Conservation (phyloP, 2,113 vertebrate species). For the Mohoua ochrocephala region DNA sequence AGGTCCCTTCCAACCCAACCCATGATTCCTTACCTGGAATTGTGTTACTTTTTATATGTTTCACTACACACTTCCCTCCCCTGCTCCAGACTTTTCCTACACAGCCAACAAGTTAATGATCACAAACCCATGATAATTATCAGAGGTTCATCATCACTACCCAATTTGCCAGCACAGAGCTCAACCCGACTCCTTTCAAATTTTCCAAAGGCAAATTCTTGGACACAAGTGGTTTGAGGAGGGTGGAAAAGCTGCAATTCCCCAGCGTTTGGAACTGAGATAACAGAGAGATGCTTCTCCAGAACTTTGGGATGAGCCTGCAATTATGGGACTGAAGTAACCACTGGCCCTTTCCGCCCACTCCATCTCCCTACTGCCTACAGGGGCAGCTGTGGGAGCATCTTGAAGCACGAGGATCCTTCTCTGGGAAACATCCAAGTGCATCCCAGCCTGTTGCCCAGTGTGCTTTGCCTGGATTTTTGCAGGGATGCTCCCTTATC, state of each 20-base stretch:
- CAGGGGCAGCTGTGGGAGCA: background rate
- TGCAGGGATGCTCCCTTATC: background rate
- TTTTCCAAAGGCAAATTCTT: background rate
- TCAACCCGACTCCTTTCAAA: background rate
- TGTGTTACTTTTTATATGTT: background rate
- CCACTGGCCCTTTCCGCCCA: background rate
- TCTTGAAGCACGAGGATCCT: background rate
- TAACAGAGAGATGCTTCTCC: background rate
- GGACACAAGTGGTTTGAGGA: background rate
- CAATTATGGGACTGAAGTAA: background rate
- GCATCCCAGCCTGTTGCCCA: background rate
- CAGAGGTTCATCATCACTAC: background rate
- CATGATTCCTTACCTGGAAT: background rate
- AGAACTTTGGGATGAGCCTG: rapidly evolving
- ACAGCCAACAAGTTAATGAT: background rate
- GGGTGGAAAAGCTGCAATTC: background rate
- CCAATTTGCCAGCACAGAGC: background rate
- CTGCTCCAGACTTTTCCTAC: background rate
- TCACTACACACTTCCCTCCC: background rate
- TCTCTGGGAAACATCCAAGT: background rate
- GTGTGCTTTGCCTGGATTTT: background rate
- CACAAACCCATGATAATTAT: background rate
- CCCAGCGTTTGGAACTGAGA: background rate
- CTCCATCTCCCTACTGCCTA: background rate
- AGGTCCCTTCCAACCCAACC: background rate